A percentile compares a stretch with the other conserved stretches of the same genome.
phyloP scores from a whole-genome alignment of 2,797 vertebrate genomes.

The Fistularia tabacaria region DNA sequence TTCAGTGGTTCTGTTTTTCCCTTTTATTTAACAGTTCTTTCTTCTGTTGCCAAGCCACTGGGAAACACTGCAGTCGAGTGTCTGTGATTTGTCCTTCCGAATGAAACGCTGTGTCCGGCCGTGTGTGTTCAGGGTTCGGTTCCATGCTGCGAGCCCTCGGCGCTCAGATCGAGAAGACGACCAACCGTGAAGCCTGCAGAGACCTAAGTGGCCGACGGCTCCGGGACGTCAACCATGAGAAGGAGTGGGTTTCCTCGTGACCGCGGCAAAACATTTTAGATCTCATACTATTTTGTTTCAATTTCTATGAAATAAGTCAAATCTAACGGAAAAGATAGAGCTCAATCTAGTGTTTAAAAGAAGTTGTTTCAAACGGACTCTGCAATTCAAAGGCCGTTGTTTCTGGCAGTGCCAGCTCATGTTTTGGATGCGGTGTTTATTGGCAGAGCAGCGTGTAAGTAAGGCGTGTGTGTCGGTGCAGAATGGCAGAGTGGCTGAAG shows the following conservation, averaged over 20 bases:
- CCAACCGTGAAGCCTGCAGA: conserved; percentile 92
- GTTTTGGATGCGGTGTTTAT: too few relatives aligned
- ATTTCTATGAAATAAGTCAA: not conserved
- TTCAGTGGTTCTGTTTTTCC: too few relatives aligned
- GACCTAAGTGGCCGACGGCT: conserved; percentile 93
- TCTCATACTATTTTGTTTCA: not conserved
- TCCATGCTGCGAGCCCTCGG: conserved; percentile 96
- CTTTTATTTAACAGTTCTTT: too few relatives aligned
- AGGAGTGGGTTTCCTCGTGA: conserved; percentile 80
- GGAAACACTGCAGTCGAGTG: too few relatives aligned
- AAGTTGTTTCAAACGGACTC: too few relatives aligned
- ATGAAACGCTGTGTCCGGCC: not conserved
- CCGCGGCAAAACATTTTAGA: too few relatives aligned
- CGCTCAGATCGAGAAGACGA: conserved; percentile 97
- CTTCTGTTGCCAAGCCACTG: too few relatives aligned
- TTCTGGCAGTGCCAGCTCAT: too few relatives aligned
- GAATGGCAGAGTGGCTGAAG: conserved; percentile 89
- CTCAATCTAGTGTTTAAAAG: too few relatives aligned
- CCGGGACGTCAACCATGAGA: conserved; percentile 95
- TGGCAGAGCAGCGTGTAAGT: not conserved
- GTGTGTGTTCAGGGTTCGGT: conserved; percentile 82
- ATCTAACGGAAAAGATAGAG: too few relatives aligned
- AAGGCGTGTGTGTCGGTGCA: conserved; percentile 35
- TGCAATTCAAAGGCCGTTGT: too few relatives aligned
- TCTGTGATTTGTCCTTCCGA: not conserved